phyloP scores from a whole-genome alignment of 2,888 invertebrate species.

The Odontocolon sp. region DNA sequence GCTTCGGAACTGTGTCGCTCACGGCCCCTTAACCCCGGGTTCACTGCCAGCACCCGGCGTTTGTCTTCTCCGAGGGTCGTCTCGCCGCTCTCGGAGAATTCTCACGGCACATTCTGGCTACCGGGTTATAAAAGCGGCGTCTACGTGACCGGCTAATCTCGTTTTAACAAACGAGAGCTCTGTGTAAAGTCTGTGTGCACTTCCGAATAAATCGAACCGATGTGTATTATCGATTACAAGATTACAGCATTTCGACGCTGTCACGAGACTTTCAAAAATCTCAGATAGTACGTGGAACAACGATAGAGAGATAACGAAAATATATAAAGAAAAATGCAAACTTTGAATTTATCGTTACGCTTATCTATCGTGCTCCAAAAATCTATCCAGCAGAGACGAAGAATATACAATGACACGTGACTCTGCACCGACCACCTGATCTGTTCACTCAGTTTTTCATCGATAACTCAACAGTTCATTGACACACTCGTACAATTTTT shows the following conservation, averaged over 20 bases:
- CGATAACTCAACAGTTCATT: constrained; percentile 32
- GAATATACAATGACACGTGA: constrained; percentile 33
- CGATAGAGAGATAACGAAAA: not conserved
- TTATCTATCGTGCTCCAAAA: not conserved
- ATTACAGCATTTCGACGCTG: constrained; percentile 13
- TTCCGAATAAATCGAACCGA: not conserved
- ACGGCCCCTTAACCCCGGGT: constrained; percentile 54
- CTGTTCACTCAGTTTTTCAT: constrained; percentile 23
- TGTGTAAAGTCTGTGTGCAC: not conserved
- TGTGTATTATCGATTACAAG: constrained; percentile 13
- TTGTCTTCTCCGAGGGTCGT: constrained; percentile 50
- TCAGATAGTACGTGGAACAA: not conserved
- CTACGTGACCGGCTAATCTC: constrained; percentile 59
- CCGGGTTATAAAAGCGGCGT: constrained; percentile 31
- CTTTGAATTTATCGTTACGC: not conserved
- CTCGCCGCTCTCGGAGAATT: constrained; percentile 54
- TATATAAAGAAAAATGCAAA: not conserved
- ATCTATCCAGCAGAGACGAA: not conserved
- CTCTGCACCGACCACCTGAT: constrained; percentile 45
- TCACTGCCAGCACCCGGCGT: constrained; percentile 46
- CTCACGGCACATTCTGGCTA: constrained; percentile 61
- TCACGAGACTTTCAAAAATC: constrained; percentile 5
- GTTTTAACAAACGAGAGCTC: constrained; percentile 29
- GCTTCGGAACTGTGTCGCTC: constrained; percentile 47
- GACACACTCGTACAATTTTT: constrained; percentile 8